Evolutionary conservation across 2,113 vertebrate species (phyloP), one percentile per base, ranked within the genome.

Genomic region (Beaufortia kweichowensis): DNA sequence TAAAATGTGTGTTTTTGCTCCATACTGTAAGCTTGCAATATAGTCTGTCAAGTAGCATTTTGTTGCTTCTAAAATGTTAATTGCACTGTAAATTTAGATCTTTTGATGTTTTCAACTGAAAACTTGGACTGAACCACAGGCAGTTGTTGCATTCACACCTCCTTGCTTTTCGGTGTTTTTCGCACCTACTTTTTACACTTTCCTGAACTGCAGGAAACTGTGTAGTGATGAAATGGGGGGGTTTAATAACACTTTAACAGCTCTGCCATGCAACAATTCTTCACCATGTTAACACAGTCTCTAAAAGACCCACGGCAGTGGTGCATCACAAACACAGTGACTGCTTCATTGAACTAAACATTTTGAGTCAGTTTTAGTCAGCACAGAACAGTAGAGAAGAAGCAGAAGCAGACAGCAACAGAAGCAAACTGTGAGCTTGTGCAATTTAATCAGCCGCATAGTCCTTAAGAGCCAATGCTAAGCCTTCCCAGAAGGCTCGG

Each of bases 271-370:
- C 21, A 28, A 26, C 31, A 15, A 48, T 33, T 14, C 75, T 53
- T 50, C 26, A 28, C 50, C 53, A 41, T 29, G 75, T 53, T 72
- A 71, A 67, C 50, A 78, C 5, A 69, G 60, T 33, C 5, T 12
- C 59, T 60, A 43, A 80, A 73, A 74, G 43, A 39, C 55, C 29
- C 59, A 72, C 56, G 39, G 17, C 23, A 5, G n/a, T n/a, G 39
- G 50, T 43, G 61, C 46, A 70, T 72, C 74, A 57, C 41, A 48
- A 24, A 39, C 4, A 46, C 70, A 48, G 33, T 71, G 75, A 75
- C 61, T 21, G 60, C 70, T 66, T 72, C 15, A 29, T 15, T 81
- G 71, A 72, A 56, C 56, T 79, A 76, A 83, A 68, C 41, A 56
- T 63, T 35, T 35, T 63, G 56, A 71, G 71, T 41, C 71, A 60